Percentiles rank a stretch among this genome's conserved stretches.
phyloP scores from a whole-genome alignment of 1,140 invertebrate species.

The Temnothorax longispinosus region DNA sequence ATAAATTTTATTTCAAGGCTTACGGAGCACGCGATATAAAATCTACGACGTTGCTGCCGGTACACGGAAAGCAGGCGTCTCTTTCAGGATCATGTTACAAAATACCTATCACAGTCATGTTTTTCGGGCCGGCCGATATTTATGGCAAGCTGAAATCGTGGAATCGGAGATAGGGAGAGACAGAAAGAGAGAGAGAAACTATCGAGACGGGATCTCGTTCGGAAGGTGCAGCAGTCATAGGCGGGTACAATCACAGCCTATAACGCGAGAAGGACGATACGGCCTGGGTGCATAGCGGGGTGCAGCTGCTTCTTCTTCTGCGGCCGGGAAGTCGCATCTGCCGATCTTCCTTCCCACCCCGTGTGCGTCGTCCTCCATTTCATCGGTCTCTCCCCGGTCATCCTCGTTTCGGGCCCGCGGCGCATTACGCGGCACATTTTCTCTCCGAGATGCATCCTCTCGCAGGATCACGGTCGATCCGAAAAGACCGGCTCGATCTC shows the following conservation, averaged over 20 bases:
- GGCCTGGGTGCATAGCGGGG: slow-evolving; percentile 56
- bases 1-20: not conserved
- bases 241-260: slow-evolving; percentile 48
- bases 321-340: slow-evolving; percentile 59
- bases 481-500: slow-evolving; percentile 40
- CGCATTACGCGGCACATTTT: slow-evolving; percentile 77
- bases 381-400: slow-evolving; percentile 60
- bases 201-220: slow-evolving; percentile 26
- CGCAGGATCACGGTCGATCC: slow-evolving; percentile 10
- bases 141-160: slow-evolving; percentile 13
- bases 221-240: slow-evolving; percentile 4
- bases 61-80: slow-evolving; percentile 9
- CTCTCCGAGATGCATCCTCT: slow-evolving; percentile 64
- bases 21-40: not conserved
- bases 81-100: slow-evolving; percentile 22
- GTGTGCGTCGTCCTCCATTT: slow-evolving; percentile 23
- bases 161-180: slow-evolving; percentile 11
- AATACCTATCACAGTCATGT: slow-evolving; percentile 22
- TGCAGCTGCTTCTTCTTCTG: slow-evolving; percentile 74
- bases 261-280: slow-evolving; percentile 47
- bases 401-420: slow-evolving; percentile 70
- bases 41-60: not conserved
- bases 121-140: slow-evolving; percentile 15
- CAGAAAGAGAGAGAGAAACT: not conserved
- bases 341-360: slow-evolving; percentile 48